Percentiles rank a stretch among this genome's conserved stretches.
Evolutionary conservation across 1,140 invertebrate species (phyloP).

Genomic region (Geopemphigus sp.): DNA sequence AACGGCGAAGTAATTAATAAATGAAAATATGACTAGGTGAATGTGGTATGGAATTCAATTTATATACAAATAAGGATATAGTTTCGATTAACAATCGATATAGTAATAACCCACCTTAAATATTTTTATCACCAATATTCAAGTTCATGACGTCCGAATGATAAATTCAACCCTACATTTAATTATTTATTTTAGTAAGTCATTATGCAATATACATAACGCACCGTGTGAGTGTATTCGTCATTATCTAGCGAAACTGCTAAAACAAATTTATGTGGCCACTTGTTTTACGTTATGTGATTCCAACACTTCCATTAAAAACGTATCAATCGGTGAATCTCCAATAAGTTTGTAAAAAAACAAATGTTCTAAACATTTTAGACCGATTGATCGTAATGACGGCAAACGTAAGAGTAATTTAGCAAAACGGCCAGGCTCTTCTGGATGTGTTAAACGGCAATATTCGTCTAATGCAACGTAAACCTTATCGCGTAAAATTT

Average conservation of each 20-base stretch:
- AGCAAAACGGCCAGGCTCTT: constrained; percentile 86
- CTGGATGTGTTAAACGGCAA: constrained; percentile 78
- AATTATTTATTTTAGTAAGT: no score
- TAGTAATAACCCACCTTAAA: no score
- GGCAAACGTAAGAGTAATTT: constrained; percentile 90
- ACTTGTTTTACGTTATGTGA: constrained; percentile 57
- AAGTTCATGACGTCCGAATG: no score
- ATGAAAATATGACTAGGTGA: no score
- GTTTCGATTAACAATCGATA: no score
- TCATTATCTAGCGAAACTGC: not conserved
- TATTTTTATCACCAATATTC: no score
- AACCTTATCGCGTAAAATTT: constrained; percentile 86
- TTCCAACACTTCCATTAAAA: constrained; percentile 71
- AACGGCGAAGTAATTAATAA: no score
- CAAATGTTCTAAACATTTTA: constrained; percentile 93
- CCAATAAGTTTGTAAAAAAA: constrained; percentile 92
- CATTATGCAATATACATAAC: no score
- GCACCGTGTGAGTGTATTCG: no score
- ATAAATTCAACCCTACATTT: no score
- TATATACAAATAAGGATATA: no score
- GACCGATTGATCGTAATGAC: constrained; percentile 88
- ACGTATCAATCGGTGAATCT: constrained; percentile 70
- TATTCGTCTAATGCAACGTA: constrained; percentile 94
- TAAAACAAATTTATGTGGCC: constrained; percentile 52
- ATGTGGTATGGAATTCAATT: no score